A percentile compares a stretch with the other conserved stretches of the same genome.
phyloP scores from a whole-genome alignment of 30 jellyfish, hydroid and myxozoan genomes.

The Hydra vulgaris region DNA sequence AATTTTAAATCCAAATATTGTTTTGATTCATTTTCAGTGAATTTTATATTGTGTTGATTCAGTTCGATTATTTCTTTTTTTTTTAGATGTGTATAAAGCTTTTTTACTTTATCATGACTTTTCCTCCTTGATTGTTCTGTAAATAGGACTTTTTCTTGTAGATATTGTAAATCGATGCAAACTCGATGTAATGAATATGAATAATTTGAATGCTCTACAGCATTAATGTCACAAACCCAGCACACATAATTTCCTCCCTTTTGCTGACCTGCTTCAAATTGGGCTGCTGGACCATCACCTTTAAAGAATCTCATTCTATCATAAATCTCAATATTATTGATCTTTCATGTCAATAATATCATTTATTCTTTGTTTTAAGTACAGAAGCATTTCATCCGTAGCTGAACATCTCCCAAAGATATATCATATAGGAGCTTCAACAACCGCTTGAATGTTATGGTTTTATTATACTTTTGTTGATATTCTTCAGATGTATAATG shows the following conservation, averaged over 20 bases:
- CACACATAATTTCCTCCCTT: conserved; percentile 16
- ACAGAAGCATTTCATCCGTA: conserved; percentile 1
- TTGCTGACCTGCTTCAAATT: conserved; percentile 16
- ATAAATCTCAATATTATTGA: neutral
- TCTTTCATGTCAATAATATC: no score
- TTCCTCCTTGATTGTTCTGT: neutral
- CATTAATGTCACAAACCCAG: neutral
- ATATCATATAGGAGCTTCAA: no score
- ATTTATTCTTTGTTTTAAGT: no score
- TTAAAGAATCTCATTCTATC: conserved; percentile 2
- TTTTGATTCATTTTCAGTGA: neutral
- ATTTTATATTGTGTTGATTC: neutral
- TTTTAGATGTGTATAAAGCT: neutral
- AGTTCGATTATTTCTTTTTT: neutral
- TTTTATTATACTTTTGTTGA: neutral
- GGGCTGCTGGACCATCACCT: conserved; percentile 13
- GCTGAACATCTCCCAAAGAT: neutral
- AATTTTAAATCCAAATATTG: neutral
- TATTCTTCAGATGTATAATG: neutral
- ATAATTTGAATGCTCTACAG: neutral
- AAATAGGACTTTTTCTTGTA: neutral
- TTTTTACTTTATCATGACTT: neutral
- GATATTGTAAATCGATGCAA: neutral
- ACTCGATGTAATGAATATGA: neutral
- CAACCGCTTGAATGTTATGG: neutral